Conservation (phyloP, 1,140 invertebrate species). For the Halictus rubicundus region DNA sequence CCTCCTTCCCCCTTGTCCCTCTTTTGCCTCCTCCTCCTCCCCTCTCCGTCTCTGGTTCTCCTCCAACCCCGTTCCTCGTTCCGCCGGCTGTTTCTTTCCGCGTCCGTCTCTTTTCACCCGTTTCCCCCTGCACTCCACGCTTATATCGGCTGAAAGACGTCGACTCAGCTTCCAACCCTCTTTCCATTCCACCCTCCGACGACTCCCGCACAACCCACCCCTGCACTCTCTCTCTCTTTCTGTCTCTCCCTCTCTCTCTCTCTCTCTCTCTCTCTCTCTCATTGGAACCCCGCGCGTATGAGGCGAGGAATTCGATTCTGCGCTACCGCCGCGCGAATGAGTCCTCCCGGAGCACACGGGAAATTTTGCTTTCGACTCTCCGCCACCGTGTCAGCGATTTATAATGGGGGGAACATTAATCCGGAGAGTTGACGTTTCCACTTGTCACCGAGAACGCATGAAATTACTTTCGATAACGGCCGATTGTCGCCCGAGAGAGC, state of each 20-base stretch:
- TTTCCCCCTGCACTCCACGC: slow-evolving; percentile 46
- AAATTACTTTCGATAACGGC: background rate
- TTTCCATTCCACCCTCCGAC: slow-evolving; percentile 65
- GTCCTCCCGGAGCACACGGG: slow-evolving; percentile 49
- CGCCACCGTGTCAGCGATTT: slow-evolving; percentile 41
- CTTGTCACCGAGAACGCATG: background rate
- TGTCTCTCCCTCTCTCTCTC: background rate
- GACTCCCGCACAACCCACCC: slow-evolving; percentile 33
- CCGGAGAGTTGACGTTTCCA: background rate
- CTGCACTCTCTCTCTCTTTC: slow-evolving; percentile 20
- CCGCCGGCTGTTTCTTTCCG: slow-evolving; percentile 20
- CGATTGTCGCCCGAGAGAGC: background rate
- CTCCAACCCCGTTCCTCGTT: background rate
- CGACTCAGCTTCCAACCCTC: slow-evolving; percentile 75
- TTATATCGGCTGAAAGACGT: slow-evolving; percentile 73
- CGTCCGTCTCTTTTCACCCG: slow-evolving; percentile 41
- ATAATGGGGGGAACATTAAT: slow-evolving; percentile 31
- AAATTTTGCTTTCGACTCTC: slow-evolving; percentile 57
- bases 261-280: slow-evolving; percentile 27
- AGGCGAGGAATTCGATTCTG: slow-evolving; percentile 70
- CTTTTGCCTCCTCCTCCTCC: too few species aligned
- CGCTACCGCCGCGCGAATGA: slow-evolving; percentile 53
- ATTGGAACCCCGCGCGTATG: slow-evolving; percentile 50
- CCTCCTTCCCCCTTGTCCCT: too few species aligned
- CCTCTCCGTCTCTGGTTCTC: too few species aligned